Conservation (phyloP, 2,113 vertebrate species). For the Podarcis muralis region DNA sequence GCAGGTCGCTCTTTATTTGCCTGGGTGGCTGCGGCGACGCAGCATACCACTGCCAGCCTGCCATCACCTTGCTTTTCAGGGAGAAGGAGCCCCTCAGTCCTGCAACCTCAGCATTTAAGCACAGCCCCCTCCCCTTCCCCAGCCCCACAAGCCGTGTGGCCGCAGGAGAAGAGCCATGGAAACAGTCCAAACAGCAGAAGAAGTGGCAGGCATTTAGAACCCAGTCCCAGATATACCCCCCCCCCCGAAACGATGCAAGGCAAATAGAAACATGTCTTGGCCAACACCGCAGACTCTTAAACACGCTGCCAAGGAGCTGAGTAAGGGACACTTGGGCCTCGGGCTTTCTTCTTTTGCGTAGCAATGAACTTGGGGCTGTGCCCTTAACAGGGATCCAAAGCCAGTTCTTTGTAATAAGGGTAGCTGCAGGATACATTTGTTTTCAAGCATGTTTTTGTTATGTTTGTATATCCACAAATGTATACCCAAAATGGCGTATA, state of each 20-base stretch:
- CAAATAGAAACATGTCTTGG: background rate
- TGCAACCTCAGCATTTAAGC: background rate
- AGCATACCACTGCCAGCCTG: rapidly evolving
- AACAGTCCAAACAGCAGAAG: conserved; percentile 60
- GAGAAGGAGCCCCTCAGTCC: background rate
- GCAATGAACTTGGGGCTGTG: background rate
- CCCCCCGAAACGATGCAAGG: conserved; percentile 9
- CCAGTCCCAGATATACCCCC: background rate
- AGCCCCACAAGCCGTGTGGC: rapidly evolving
- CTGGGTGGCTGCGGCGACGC: background rate
- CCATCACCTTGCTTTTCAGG: background rate
- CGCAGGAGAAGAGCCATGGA: conserved; percentile 7
- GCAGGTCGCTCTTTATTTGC: conserved; percentile 42
- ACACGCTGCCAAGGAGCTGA: background rate
- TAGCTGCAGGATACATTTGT: background rate
- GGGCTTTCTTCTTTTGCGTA: background rate
- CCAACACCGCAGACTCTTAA: background rate
- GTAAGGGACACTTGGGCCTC: background rate
- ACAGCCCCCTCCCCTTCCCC: background rate
- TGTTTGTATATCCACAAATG: background rate
- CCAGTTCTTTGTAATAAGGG: background rate
- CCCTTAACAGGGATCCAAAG: background rate
- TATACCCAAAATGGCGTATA: too few relatives aligned
- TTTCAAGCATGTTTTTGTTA: background rate
- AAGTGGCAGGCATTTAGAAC: background rate